Evolutionary conservation across 2,797 vertebrate genomes (phyloP), one percentile per base, ranked within the genome.

Genomic region (Siniperca scherzeri): DNA sequence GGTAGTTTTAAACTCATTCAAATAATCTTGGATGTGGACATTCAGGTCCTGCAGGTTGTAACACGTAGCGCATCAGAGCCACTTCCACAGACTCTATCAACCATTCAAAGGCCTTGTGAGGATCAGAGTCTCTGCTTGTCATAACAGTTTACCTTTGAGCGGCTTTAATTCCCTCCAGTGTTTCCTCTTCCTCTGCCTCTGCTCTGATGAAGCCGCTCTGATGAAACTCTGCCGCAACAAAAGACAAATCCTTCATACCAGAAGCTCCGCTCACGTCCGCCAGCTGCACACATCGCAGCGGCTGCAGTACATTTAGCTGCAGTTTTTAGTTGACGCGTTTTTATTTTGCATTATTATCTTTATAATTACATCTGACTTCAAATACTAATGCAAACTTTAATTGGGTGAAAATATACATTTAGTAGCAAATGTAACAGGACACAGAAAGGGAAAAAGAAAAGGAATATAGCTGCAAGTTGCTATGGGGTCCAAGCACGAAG

Each of bases 121-220:
- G 27, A 82, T 77, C 50, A 52, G 12, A 67, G 46, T 38, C 73
- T 80, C 61, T 11, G 56, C 73, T 25, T 75, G 80, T 81, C 88
- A 71, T 59, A 71, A 79, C 69, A 71, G 25, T 85, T 83, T 50
- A 69, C 55, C 59, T 69, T 7, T 5, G 5, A 67, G 62, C 48
- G 70, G 78, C 19, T 74, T 86, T 67, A 82, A 62, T 66, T 52
- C 40, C 27, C 69, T 74, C 52, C 22, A 1, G 4, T 66, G 79
- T 52, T 64, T 86, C 69, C 66, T 78, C 74, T 7, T 57, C 65
- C 14, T 61, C 69, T 30, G 46, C 70, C 40, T 69, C 19, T 12
- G 50, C 62, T 53, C 16, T 53, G 38, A 22, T 3, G 7, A 13
- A 73, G 38, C 50, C 4, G n/a, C 40, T 60, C 27, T 61, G 61